Percentiles rank a stretch among this genome's conserved stretches.
phyloP scores from a whole-genome alignment of 2,113 vertebrate genomes.

The Talpa occidentalis region DNA sequence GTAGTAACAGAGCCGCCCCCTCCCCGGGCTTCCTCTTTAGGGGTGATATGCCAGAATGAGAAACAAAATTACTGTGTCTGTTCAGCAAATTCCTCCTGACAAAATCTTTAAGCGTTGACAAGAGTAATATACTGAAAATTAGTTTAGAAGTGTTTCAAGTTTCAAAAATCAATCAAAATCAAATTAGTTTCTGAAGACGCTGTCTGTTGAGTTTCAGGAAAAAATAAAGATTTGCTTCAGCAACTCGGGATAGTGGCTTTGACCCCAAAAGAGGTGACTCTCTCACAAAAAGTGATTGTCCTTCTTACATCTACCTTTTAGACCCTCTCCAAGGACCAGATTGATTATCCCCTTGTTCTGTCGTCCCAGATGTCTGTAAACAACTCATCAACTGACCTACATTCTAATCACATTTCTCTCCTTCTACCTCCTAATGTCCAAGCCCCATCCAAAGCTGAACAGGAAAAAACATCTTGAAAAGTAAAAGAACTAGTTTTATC shows the following conservation, averaged over 20 bases:
- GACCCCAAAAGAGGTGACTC: constrained; percentile 67
- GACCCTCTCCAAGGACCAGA: neutral
- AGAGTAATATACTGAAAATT: constrained; percentile 91
- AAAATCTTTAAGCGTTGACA: constrained; percentile 90
- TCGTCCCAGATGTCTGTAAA: neutral
- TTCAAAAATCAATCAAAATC: constrained; percentile 91
- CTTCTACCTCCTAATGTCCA: neutral
- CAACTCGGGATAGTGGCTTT: constrained; percentile 67
- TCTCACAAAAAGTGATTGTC: constrained; percentile 23
- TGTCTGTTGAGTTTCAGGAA: constrained; percentile 87
- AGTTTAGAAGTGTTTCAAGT: constrained; percentile 92
- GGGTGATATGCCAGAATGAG: constrained; percentile 87
- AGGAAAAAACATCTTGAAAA: neutral
- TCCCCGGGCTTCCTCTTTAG: constrained; percentile 83
- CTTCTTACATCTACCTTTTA: neutral
- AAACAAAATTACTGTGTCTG: constrained; percentile 89
- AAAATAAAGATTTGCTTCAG: constrained; percentile 86
- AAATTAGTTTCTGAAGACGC: constrained; percentile 89
- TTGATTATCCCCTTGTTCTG: neutral
- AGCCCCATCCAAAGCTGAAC: neutral
- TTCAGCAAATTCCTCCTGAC: constrained; percentile 90
- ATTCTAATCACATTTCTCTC: constrained; percentile 37
- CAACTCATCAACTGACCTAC: constrained; percentile 45
- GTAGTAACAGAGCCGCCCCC: constrained; percentile 73
- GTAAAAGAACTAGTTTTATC: neutral